Base-by-base conservation (phyloP, 2,797 vertebrate species). In the Meda fulgida region DNA sequence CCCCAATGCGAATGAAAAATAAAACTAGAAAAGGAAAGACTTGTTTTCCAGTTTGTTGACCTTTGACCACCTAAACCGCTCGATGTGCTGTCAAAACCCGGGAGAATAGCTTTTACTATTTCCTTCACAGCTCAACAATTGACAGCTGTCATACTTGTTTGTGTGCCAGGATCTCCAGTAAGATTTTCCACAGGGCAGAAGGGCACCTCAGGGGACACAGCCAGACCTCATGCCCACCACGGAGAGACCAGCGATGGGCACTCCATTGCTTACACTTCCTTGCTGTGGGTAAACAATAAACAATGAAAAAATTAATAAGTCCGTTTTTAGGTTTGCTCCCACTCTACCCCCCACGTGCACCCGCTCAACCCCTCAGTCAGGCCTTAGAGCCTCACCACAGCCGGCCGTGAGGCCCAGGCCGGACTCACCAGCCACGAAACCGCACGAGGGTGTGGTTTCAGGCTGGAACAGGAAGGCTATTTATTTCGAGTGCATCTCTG, bases 401-500 rank as follows among this genome's bases (percentile, higher is more conserved):
- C 78, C 90, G 89, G 91, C 95, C 85, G 83, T 91, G 93, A 87
- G 88, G 86, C 88, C 89, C 93, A 94, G 94, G 93, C 94, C 95
- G 90, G 94, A 94, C 94, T 95, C 93, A 93, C 92, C 96, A 90
- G 94, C 94, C 91, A 93, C 93, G 92, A 81, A 97, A 97, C 96
- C 97, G 94, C 96, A 91, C 89, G 88, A 96, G 96, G 97, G 97
- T 97, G 97, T 97, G 97, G 96, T 97, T 97, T 95, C 95, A 94
- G 88, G 89, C 93, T 94, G 93, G 94, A 96, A 98, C 96, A 98
- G 96, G 96, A 96, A 97, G 96, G 96, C 95, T 97, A 96, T 97
- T 98, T 99, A 98, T 99, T 98, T 97, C 92, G 92, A 94, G 95
- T 92, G 92, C 96, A 97, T 97, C 97, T 97, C 93, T 97, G 94